Conservation (phyloP, 2,888 invertebrate species). For the Morinoia aosen region DNA sequence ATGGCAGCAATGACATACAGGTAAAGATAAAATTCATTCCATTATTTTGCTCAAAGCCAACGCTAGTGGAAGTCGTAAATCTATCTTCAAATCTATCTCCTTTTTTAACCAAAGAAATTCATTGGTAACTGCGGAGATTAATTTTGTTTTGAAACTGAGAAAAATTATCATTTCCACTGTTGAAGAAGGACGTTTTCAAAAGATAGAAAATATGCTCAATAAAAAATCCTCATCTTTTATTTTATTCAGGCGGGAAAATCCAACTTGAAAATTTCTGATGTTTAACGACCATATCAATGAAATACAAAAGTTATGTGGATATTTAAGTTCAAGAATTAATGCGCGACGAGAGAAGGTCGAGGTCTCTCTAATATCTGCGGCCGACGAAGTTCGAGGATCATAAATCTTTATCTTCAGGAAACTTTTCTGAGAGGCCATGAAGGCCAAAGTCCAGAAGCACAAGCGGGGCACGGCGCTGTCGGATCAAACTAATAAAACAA, state of each 20-base stretch:
- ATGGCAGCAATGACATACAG: no score
- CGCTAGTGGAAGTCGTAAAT: no score
- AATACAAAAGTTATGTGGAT: neutral
- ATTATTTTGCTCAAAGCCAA: no score
- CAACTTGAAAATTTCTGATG: neutral
- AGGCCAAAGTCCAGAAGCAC: neutral
- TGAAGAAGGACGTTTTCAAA: no score
- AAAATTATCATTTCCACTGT: no score
- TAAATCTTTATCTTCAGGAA: constrained; percentile 32
- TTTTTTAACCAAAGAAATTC: no score
- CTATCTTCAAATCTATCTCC: no score
- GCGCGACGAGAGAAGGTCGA: neutral
- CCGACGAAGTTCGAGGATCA: constrained; percentile 31
- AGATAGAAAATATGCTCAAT: no score
- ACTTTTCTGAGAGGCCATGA: constrained; percentile 18
- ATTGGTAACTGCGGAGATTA: no score
- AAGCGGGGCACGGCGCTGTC: neutral
- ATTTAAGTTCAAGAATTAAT: neutral
- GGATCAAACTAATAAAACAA: neutral
- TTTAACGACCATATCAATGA: neutral
- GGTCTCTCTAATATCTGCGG: constrained; percentile 38
- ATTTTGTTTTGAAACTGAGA: no score
- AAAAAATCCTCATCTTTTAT: neutral
- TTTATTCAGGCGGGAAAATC: neutral
- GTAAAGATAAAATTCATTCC: no score